A percentile compares a stretch with the other conserved stretches of the same genome.
phyloP scores from a whole-genome alignment of 2,113 vertebrate species.

The Cyphomyrus plagiostoma region DNA sequence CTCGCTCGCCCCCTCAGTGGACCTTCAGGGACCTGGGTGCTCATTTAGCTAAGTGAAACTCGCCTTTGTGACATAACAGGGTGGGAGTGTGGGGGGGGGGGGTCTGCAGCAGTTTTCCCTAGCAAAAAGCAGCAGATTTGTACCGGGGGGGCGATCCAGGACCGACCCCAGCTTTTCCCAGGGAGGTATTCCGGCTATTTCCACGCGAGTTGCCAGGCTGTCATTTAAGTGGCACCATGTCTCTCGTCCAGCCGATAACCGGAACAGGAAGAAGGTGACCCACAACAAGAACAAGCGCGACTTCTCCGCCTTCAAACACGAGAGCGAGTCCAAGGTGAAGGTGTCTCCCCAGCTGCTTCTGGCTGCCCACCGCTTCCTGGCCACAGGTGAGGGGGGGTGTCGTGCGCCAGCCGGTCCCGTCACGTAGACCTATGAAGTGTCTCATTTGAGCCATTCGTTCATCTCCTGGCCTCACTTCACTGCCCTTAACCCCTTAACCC shows the following conservation, averaged over 20 bases:
- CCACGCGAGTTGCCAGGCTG: background rate
- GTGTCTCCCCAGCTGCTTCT: slow-evolving; percentile 91
- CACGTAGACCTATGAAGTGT: background rate
- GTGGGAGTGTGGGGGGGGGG: background rate
- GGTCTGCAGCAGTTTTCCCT: background rate
- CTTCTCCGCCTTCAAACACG: slow-evolving; percentile 89
- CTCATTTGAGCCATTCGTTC: background rate
- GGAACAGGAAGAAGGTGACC: slow-evolving; percentile 73
- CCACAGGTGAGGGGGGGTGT: slow-evolving; percentile 76
- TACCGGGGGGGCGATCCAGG: background rate
- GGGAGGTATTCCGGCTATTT: background rate
- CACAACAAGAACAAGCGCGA: slow-evolving; percentile 79
- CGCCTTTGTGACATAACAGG: background rate
- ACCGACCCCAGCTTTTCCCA: background rate
- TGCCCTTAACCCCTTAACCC: background rate
- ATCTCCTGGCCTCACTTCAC: background rate
- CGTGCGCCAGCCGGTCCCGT: background rate
- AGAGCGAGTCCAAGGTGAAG: slow-evolving; percentile 85
- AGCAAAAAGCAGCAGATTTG: background rate
- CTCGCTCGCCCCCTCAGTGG: background rate
- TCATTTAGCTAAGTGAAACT: background rate
- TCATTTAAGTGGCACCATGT: background rate
- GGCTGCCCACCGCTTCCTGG: slow-evolving; percentile 89
- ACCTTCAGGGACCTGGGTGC: background rate
- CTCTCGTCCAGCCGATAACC: slow-evolving; percentile 75